Percentiles rank a stretch among this genome's conserved stretches.
Evolutionary conservation across 2,113 vertebrate species (phyloP).

Genomic region (Sinocyclocheilus anophthalmus): DNA sequence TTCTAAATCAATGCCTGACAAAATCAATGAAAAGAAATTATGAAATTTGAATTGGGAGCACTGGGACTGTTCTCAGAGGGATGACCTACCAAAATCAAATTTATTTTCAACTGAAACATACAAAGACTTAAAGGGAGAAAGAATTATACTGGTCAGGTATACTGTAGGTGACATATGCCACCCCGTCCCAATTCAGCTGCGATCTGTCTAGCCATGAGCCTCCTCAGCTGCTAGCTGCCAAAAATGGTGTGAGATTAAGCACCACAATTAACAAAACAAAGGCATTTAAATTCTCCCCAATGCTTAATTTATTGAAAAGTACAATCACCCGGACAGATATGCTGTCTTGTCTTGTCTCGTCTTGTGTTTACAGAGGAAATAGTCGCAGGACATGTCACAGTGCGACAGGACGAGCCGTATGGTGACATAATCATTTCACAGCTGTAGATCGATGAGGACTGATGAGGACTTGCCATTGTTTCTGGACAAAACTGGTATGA

Average conservation of each 20-base stretch:
- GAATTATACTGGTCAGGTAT: neutral
- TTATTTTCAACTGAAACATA: neutral
- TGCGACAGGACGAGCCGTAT: slow-evolving; percentile 49
- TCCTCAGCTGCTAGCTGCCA: neutral
- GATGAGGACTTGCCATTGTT: neutral
- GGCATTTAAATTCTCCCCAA: neutral
- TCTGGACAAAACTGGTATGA: neutral
- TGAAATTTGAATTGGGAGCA: neutral
- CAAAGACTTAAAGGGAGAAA: neutral
- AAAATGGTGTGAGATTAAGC: neutral
- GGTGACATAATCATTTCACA: slow-evolving; percentile 53
- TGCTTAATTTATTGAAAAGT: neutral
- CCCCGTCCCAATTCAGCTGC: neutral
- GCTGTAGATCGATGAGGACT: neutral
- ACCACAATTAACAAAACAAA: neutral
- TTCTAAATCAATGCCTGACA: neutral
- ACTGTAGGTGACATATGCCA: neutral
- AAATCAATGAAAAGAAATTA: neutral
- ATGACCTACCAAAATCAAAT: neutral
- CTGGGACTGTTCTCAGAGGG: neutral
- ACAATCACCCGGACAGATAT: neutral
- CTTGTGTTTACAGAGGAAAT: slow-evolving; percentile 40
- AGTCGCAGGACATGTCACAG: slow-evolving; percentile 28
- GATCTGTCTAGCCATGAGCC: neutral
- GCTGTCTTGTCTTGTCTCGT: neutral